Base-by-base conservation (phyloP, 2,113 vertebrate genomes). In the Seriola dumerili region DNA sequence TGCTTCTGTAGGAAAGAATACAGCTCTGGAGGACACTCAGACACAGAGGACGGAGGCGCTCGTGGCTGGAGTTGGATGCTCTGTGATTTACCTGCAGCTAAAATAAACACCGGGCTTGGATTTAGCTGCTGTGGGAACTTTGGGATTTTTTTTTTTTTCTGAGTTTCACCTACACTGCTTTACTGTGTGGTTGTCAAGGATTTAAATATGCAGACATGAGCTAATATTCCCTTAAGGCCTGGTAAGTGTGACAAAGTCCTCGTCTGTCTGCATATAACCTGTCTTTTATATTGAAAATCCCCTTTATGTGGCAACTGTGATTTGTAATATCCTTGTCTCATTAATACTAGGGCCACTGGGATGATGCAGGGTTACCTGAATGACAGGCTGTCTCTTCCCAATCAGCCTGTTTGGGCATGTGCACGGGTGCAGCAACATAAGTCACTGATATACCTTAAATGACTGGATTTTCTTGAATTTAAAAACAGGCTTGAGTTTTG, bases 21-120 rank as follows among this genome's bases (percentile, higher is more conserved):
- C 91, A 59, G 95, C 94, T 94, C 93, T 94, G 91, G 88, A 93
- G 93, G 96, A 65, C 72, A 61, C 93, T 93, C 92, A 91, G 94
- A 93, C 92, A 5, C 50, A 5, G 55, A 66, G 77, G 77, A 73
- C 66, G 2, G 69, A 2, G 73, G 77, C 2, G 19, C 29, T 36
- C 44, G 29, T 29, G 61, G 59, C 75, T 36, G 61, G 81, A 76
- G 67, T 5, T 63, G 79, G 81, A 84, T 40, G 78, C 71, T 83
- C 75, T 46, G 29, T 21, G 34, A 6, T 80, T 5, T 17, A 61
- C 64, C 68, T 78, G 66, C 68, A 14, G 81, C 29, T 2, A 3
- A 52, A 29, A 32, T 14, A 46, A 12, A 44, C 40, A 7, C 0
- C 8, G 2, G 29, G 46, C 62, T 68, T 21, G 61, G 82, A 80